Conservation (phyloP, 2,888 invertebrate species). For the Macaria notata region DNA sequence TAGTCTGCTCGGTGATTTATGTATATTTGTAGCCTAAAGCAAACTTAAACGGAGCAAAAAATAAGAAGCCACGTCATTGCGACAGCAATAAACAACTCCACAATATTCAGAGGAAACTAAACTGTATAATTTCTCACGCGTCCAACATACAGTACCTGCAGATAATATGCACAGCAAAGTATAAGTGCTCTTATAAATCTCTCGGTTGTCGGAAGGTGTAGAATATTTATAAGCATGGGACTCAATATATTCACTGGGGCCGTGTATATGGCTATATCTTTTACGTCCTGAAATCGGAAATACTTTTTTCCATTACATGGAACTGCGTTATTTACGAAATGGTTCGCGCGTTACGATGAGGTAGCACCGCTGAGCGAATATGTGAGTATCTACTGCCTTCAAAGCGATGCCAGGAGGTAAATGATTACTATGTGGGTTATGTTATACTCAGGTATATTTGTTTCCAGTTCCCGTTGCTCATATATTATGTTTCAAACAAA, state of each 20-base stretch:
- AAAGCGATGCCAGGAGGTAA: too few species aligned
- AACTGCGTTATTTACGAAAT: conserved; percentile 19
- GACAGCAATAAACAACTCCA: too few species aligned
- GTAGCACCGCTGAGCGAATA: not conserved
- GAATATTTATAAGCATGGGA: conserved; percentile 82
- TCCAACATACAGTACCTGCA: conserved; percentile 67
- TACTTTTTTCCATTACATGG: conserved; percentile 23
- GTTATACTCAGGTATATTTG: too few species aligned
- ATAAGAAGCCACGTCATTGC: too few species aligned
- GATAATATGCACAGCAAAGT: conserved; percentile 84
- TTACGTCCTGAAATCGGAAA: conserved; percentile 59
- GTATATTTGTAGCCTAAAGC: too few species aligned
- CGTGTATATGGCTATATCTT: conserved; percentile 79
- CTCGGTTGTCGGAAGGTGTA: conserved; percentile 83
- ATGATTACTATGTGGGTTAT: too few species aligned
- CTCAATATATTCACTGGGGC: conserved; percentile 78
- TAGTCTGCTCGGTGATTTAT: too few species aligned
- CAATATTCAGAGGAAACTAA: conserved; percentile 1
- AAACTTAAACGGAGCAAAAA: too few species aligned
- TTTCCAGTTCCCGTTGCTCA: too few species aligned
- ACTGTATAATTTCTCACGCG: conserved; percentile 4
- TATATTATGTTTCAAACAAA: too few species aligned
- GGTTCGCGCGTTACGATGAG: conserved; percentile 9
- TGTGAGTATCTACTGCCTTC: too few species aligned
- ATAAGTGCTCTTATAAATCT: conserved; percentile 84